These are phyloP conservation scores for Misgurnus mizolepis DNA, from an alignment of 2,113 vertebrate genomes.

Conservation along the genomic window DNA sequence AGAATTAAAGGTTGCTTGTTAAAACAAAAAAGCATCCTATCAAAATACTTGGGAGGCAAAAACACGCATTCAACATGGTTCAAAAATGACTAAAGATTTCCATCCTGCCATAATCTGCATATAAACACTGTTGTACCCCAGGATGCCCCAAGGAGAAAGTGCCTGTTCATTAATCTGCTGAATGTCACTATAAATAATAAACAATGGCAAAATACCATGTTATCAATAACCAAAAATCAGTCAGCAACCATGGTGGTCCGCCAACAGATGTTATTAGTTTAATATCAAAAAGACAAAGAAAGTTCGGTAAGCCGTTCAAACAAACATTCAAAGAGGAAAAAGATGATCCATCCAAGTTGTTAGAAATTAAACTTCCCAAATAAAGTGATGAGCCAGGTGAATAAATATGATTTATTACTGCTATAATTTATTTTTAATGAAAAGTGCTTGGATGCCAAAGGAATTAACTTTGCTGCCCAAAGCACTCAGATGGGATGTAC, in stretches of 20 bases:
- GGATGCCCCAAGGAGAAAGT: not conserved
- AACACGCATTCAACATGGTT: too few species aligned
- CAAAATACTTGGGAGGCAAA: too few species aligned
- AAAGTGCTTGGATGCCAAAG: slow-evolving; percentile 13
- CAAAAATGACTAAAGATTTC: not conserved
- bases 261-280: slow-evolving; percentile 22
- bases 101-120: not conserved
- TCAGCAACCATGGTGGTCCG: not conserved
- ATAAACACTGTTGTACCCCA: not conserved
- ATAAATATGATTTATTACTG: not conserved
- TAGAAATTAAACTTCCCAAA: not conserved
- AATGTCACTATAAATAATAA: not conserved
- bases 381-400: slow-evolving; percentile 8
- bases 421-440: slow-evolving; percentile 4
- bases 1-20: too few species aligned
- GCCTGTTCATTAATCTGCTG: not conserved
- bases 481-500: not conserved
- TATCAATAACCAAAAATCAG: not conserved
- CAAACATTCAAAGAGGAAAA: not conserved
- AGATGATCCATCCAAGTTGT: not conserved
- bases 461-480: slow-evolving; percentile 19
- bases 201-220: not conserved
- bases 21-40: too few species aligned
- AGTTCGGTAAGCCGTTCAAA: not conserved
- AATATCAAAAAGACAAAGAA: slow-evolving; percentile 16